Conservation (phyloP, 2,888 invertebrate species). For the Conomelus anceps region DNA sequence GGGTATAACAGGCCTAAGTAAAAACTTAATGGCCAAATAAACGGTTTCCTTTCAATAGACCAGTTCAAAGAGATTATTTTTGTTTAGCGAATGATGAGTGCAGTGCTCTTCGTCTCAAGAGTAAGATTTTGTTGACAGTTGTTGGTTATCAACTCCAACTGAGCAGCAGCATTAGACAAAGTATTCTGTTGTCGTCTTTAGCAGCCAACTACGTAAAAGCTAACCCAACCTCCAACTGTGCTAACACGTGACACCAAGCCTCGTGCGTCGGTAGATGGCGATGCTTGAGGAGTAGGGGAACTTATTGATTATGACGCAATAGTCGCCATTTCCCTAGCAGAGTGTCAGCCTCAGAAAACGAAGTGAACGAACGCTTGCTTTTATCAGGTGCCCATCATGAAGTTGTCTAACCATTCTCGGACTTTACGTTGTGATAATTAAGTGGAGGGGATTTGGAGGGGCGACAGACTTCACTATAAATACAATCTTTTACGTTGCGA, state of each 20-base stretch:
- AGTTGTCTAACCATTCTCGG: conserved; percentile 15
- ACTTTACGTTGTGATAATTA: conserved; percentile 21
- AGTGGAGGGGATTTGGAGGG: conserved; percentile 19
- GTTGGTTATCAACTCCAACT: no score
- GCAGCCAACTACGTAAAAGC: no score
- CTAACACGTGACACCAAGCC: neutral
- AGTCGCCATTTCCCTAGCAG: conserved; percentile 1
- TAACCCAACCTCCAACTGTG: neutral
- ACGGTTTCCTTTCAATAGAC: no score
- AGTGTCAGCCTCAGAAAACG: neutral
- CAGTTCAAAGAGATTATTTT: no score
- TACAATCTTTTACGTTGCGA: neutral
- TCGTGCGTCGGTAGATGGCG: neutral
- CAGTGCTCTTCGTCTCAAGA: no score
- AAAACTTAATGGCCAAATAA: no score
- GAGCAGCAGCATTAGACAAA: no score
- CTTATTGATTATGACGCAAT: conserved; percentile 13
- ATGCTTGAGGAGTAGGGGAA: neutral
- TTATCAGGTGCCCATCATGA: conserved; percentile 20
- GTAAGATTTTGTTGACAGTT: no score
- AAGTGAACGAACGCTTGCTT: neutral
- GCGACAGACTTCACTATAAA: conserved; percentile 21
- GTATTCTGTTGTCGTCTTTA: no score
- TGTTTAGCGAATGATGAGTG: no score
- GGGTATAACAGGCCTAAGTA: no score